Evolutionary conservation across 2,888 invertebrate species (phyloP).

Genomic region (Hydraecia micacea): DNA sequence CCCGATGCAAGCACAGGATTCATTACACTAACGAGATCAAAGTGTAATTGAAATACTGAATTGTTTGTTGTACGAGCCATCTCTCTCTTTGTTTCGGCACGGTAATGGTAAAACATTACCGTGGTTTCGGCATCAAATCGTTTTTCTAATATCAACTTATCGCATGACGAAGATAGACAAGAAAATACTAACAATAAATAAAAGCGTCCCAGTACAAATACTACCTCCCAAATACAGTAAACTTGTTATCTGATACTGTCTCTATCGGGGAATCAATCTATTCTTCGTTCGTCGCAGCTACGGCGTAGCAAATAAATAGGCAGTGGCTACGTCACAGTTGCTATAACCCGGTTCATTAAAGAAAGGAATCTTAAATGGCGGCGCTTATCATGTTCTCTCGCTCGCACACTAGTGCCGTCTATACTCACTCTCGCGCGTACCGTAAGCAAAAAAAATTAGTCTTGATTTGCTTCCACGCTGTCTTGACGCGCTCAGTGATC

Average conservation of each 20-base stretch:
- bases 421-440: too few species aligned
- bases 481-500: too few species aligned
- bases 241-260: slow-evolving; percentile 48
- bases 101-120: too few species aligned
- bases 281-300: slow-evolving; percentile 36
- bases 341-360: too few species aligned
- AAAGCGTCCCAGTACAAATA: slow-evolving; percentile 34
- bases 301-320: slow-evolving; percentile 49
- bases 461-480: too few species aligned
- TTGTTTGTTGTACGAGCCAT: not conserved
- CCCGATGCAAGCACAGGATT: slow-evolving; percentile 56
- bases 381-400: too few species aligned
- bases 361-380: too few species aligned
- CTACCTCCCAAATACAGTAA: slow-evolving; percentile 32
- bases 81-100: not conserved
- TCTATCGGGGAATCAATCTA: slow-evolving; percentile 50
- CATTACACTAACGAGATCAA: slow-evolving; percentile 65
- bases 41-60: slow-evolving; percentile 46
- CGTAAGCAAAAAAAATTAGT: too few species aligned
- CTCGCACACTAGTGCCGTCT: too few species aligned
- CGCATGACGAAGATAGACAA: slow-evolving; percentile 32
- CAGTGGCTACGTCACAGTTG: slow-evolving; percentile 6
- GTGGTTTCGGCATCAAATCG: slow-evolving; percentile 8
- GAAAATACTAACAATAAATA: slow-evolving; percentile 36
- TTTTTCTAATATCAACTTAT: slow-evolving; percentile 20